Conservation (phyloP, 37 sponge, comb jelly and placozoan genomes). For the Ianthella basta region DNA sequence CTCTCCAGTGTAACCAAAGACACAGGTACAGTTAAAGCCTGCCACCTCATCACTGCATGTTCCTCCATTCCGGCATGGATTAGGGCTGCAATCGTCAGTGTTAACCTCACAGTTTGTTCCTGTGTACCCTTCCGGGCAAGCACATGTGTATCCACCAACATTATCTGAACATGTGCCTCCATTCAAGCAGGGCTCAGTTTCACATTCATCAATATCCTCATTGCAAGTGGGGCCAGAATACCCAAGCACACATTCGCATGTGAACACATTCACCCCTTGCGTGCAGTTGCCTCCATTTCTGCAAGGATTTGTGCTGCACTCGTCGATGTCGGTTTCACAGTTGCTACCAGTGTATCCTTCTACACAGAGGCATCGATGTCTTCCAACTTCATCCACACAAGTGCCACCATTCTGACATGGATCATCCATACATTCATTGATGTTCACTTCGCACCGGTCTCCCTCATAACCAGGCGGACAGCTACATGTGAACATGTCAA, state of each 20-base stretch:
- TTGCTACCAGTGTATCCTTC: conserved; percentile 4
- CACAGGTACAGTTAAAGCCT: conserved; percentile 1
- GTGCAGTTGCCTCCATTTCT: conserved; percentile 34
- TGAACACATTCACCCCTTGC: conserved; percentile 36
- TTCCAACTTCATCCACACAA: conserved; percentile 18
- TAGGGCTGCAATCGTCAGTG: conserved; percentile 30
- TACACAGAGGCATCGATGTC: conserved; percentile 15
- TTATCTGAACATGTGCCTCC: conserved; percentile 15
- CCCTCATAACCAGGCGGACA: conserved; percentile 20
- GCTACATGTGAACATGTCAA: conserved; percentile 9
- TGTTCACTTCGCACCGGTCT: background rate
- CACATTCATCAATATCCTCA: conserved; percentile 20
- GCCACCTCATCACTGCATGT: conserved; percentile 4
- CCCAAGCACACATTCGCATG: conserved; percentile 32
- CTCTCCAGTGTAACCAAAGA: conserved; percentile 32
- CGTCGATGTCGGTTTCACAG: conserved; percentile 21
- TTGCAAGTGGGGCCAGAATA: background rate
- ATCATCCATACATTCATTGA: conserved; percentile 26
- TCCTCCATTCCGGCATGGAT: conserved; percentile 12
- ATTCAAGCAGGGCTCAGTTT: conserved; percentile 21
- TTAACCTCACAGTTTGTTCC: conserved; percentile 13
- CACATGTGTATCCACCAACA: background rate
- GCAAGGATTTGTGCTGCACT: conserved; percentile 29
- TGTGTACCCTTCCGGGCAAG: conserved; percentile 25
- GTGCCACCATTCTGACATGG: conserved; percentile 28